These are phyloP conservation scores for Hymenochirus boettgeri DNA, from an alignment of 2,113 vertebrate species.

Conservation along the genomic window DNA sequence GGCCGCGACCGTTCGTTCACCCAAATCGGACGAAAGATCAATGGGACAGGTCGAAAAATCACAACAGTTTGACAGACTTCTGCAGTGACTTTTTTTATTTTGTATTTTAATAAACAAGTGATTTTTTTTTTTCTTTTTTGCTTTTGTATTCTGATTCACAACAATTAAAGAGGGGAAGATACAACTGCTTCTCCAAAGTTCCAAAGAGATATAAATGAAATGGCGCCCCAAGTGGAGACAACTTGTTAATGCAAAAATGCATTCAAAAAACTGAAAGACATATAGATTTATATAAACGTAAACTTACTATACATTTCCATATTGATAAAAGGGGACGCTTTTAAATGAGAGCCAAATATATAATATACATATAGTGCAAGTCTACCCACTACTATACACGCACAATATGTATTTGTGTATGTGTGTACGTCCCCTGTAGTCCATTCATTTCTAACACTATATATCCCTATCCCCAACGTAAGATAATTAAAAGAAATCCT, in stretches of 20 bases:
- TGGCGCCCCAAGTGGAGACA: slow-evolving; percentile 17
- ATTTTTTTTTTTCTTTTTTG: slow-evolving; percentile 5
- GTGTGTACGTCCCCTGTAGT: neutral
- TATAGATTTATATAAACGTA: too few relatives aligned
- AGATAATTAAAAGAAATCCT: slow-evolving; percentile 25
- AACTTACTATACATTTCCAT: neutral
- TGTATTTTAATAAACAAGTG: slow-evolving; percentile 22
- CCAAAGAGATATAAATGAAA: slow-evolving; percentile 3
- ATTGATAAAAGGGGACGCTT: neutral
- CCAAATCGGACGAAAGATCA: too few relatives aligned
- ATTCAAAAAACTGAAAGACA: too few relatives aligned
- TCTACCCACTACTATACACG: neutral
- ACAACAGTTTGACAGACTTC: too few relatives aligned
- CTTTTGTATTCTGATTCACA: slow-evolving; percentile 13
- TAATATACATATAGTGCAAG: neutral
- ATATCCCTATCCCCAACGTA: too few relatives aligned
- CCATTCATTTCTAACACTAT: too few relatives aligned
- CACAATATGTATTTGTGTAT: neutral
- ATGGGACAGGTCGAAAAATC: too few relatives aligned
- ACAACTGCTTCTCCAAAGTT: neutral
- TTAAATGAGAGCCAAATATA: neutral
- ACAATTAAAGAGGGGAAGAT: neutral
- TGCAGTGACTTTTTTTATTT: slow-evolving; percentile 3
- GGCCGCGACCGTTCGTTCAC: too few relatives aligned
- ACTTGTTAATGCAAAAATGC: too few relatives aligned